A percentile compares a stretch with the other conserved stretches of the same genome.
Evolutionary conservation across 2,888 invertebrate genomes (phyloP).

Genomic region (Leptinotarsa juncta): DNA sequence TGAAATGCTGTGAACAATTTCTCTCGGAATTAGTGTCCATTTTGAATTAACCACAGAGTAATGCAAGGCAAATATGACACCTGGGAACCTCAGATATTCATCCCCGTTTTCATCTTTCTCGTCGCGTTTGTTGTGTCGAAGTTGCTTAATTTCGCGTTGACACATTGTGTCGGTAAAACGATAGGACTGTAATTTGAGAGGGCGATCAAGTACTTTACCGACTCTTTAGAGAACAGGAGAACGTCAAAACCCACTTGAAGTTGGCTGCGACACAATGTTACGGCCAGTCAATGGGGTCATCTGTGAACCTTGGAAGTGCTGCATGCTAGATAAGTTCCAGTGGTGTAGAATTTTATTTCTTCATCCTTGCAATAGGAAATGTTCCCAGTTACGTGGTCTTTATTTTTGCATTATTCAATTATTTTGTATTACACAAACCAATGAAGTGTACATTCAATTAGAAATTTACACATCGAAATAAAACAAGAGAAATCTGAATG

Average conservation of each 20-base stretch:
- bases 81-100: neutral
- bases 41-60: no score
- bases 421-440: no score
- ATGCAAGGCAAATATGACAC: no score
- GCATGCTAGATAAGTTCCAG: neutral
- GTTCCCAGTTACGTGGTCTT: no score
- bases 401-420: no score
- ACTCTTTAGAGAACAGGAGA: neutral
- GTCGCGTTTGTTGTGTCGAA: no score
- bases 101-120: neutral
- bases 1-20: no score
- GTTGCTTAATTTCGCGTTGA: neutral
- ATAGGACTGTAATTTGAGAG: slow-evolving; percentile 15
- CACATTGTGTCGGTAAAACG: slow-evolving; percentile 11
- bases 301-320: neutral
- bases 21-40: no score
- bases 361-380: no score
- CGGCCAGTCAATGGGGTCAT: slow-evolving; percentile 11
- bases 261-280: neutral
- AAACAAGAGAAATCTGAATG: no score
- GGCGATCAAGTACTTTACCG: neutral
- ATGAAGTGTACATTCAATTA: no score
- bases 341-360: neutral
- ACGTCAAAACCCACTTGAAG: slow-evolving; percentile 1
- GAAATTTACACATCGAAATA: no score